A percentile compares a stretch with the other conserved stretches of the same genome.
phyloP scores from a whole-genome alignment of 2,797 vertebrate species.

The Emydoidea blandingii region DNA sequence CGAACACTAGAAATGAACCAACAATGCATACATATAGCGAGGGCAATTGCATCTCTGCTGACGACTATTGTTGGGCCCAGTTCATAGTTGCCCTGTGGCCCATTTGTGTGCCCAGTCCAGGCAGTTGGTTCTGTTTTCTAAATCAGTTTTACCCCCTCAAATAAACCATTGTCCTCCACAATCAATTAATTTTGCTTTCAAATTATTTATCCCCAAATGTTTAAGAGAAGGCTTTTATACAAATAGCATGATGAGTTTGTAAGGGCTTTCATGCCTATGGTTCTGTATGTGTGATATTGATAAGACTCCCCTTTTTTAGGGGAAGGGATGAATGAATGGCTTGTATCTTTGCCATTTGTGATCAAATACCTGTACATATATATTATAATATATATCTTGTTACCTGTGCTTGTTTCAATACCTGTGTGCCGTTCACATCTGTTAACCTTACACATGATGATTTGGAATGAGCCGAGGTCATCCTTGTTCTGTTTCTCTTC shows the following conservation, averaged over 20 bases:
- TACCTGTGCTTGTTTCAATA: neutral
- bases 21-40: neutral
- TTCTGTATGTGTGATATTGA: neutral
- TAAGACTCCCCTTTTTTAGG: neutral
- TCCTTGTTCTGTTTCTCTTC: slow-evolving; percentile 2
- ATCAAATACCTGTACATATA: neutral
- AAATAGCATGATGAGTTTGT: neutral
- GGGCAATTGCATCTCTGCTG: neutral
- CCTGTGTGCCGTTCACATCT: neutral
- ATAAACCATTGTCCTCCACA: neutral
- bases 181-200: fast-evolving
- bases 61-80: neutral
- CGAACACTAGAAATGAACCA: neutral
- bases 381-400: neutral
- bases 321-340: neutral
- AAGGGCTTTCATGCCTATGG: neutral
- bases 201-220: neutral
- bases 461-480: neutral
- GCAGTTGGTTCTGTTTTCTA: neutral
- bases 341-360: neutral
- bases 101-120: neutral
- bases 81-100: neutral
- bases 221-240: neutral
- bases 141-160: neutral
- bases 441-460: neutral